Evolutionary conservation across 2,888 invertebrate genomes (phyloP), one percentile per base, ranked within the genome.

Genomic region (Cotesia congregata): DNA sequence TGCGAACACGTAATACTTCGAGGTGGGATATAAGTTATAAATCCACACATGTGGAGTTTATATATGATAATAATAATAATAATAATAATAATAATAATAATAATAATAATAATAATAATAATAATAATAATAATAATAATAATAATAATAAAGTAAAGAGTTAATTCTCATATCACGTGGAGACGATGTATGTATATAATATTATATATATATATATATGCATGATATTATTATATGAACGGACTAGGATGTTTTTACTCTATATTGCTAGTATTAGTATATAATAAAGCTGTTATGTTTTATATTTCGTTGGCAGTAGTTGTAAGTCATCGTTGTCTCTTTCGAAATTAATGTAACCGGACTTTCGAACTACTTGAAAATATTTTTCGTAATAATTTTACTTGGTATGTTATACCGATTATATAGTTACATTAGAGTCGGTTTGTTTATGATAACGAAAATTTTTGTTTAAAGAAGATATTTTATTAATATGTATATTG

Each of bases 1-100:
- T 61, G 38, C 4, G n/a, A 60, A 59, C 61, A 71, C 59, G 71
- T 71, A 68, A 68, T 68, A 68, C 68, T 41, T 68, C 50, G 50
- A 50, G 50, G 41, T 41, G 39, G 30, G 30, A 50, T 70, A 12
- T 50, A 12, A 12, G 50, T 50, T 50, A 50, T 50, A 50, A 50
- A 50, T 50, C 50, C 12, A 12, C 17, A 50, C 9, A 20, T 70
- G 60, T 68, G 70, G 12, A 50, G 12, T 50, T 12, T 50, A 50
- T 50, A 50, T 50, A 50, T 50, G 4, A 50, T 41, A 41, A 30
- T 3, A 30, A 30, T 30, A 30, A 17, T 17, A 17, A 17, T 17
- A 17, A 17, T 17, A 17, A 17, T 17, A 17, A 17, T 17, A 17
- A 17, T 17, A 17, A 17, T 17, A 17, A 17, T 17, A 17, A 17